Percentiles rank a stretch among this genome's conserved stretches.
Evolutionary conservation across 2,888 invertebrate genomes (phyloP).

Genomic region (Cheilosia urbana): DNA sequence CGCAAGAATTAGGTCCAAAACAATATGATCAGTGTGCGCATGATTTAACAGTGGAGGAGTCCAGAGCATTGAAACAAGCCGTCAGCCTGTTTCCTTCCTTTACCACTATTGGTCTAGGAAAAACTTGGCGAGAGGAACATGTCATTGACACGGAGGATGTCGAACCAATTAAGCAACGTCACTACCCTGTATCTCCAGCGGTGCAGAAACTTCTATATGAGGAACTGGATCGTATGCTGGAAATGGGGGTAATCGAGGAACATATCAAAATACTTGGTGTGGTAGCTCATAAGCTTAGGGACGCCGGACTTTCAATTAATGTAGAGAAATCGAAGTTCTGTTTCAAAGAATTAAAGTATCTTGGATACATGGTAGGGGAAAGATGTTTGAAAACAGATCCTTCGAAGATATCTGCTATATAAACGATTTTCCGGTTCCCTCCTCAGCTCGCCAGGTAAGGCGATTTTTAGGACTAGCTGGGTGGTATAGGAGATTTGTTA

Average conservation of each 20-base stretch:
- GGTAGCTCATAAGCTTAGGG: not conserved
- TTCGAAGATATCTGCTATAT: not conserved
- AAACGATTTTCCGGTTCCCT: not conserved
- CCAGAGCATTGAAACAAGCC: not conserved
- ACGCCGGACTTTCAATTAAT: conserved; percentile 8
- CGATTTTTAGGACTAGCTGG: not conserved
- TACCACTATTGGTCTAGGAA: conserved; percentile 34
- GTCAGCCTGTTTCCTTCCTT: conserved; percentile 18
- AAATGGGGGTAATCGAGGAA: conserved; percentile 49
- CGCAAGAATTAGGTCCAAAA: not conserved
- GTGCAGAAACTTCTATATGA: conserved; percentile 24
- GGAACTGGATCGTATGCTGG: conserved; percentile 49
- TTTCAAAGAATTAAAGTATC: conserved; percentile 4
- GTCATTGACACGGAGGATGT: conserved; percentile 29
- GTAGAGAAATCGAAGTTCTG: conserved; percentile 12
- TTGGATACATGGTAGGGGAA: conserved; percentile 19
- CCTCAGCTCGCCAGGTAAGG: not conserved
- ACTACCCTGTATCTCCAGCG: conserved; percentile 44
- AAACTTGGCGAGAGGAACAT: conserved; percentile 1
- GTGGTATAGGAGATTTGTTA: conserved; percentile 1
- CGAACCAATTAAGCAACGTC: conserved; percentile 28
- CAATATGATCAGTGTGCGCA: not conserved
- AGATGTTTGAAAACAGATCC: not conserved
- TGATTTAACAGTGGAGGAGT: not conserved
- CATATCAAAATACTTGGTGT: conserved; percentile 1